phyloP scores from a whole-genome alignment of 2,113 vertebrate species.

The Centrocercus urophasianus region DNA sequence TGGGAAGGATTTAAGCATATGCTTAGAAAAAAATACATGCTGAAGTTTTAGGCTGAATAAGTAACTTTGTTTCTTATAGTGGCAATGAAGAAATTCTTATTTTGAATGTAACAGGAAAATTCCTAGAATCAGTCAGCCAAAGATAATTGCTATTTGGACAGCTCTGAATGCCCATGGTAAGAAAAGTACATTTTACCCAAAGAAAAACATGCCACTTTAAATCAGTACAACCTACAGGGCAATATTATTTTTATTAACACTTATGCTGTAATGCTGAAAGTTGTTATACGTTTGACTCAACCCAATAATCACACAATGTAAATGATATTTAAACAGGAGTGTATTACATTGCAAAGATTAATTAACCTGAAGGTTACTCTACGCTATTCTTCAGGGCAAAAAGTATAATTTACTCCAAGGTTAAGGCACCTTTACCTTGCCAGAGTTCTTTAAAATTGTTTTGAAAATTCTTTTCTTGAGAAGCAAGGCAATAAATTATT shows the following conservation, averaged over 20 bases:
- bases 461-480: neutral
- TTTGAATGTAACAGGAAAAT: constrained; percentile 54
- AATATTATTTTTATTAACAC: constrained; percentile 53
- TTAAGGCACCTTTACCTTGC: neutral
- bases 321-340: neutral
- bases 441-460: constrained; percentile 3
- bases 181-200: constrained; percentile 25
- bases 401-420: neutral
- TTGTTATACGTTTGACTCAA: constrained; percentile 7
- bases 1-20: neutral
- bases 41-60: constrained; percentile 31
- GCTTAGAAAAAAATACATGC: neutral
- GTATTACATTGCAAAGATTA: neutral
- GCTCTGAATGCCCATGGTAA: neutral
- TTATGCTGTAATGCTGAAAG: neutral
- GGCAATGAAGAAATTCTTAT: constrained; percentile 31
- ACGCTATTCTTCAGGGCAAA: neutral
- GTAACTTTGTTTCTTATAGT: constrained; percentile 17
- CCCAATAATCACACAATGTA: constrained; percentile 23
- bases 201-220: constrained; percentile 4
- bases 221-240: neutral
- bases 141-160: constrained; percentile 60
- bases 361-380: constrained; percentile 19
- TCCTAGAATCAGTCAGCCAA: constrained; percentile 58
- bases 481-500: constrained; percentile 1